Base-by-base conservation (phyloP, 2,888 invertebrate species). In the Nysson spinosus region DNA sequence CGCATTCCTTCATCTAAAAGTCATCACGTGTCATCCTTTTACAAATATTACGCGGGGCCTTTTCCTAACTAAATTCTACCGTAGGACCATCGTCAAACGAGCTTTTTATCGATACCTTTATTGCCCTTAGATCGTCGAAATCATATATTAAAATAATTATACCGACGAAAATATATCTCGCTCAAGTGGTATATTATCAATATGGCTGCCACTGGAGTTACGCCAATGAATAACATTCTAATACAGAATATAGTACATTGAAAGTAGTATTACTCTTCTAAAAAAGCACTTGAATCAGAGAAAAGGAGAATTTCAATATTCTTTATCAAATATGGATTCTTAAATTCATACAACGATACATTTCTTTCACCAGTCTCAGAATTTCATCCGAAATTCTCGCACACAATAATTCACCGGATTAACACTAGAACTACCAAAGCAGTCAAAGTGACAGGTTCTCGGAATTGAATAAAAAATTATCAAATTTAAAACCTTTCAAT, bases 1-100 rank as follows among this genome's bases (percentile, higher is more conserved):
- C 67, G 76, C 76, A 68, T 80, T 72, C 63, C 69, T 75, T 75
- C 61, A 69, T 69, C 61, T 60, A 73, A 75, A 67, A 67, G 49
- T 60, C 55, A 54, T 68, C 75, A 74, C 73, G 62, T n/a, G n/a
- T n/a, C 76, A 72, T 71, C 56, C 75, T 68, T 65, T 66, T 64
- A 69, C 65, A 63, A 54, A 64, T 69, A 14, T 34, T 70, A 72
- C 63, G 68, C 56, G 32, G 35, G 54, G n/a, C n/a, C n/a, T 37
- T 62, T 64, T 56, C 34, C 52, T 70, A 69, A 55, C 50, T 63
- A 55, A 74, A 73, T 12, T 63, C 72, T 74, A 78, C 50, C 65
- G n/a, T 72, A 72, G 67, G 63, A 63, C 54, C 58, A 44, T 55
- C 34, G 47, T 34, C 40, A 49, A 57, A 51, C 40, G 44, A 52